Base-by-base conservation (phyloP, 1,140 invertebrate species). In the Solenopsis fugax region DNA sequence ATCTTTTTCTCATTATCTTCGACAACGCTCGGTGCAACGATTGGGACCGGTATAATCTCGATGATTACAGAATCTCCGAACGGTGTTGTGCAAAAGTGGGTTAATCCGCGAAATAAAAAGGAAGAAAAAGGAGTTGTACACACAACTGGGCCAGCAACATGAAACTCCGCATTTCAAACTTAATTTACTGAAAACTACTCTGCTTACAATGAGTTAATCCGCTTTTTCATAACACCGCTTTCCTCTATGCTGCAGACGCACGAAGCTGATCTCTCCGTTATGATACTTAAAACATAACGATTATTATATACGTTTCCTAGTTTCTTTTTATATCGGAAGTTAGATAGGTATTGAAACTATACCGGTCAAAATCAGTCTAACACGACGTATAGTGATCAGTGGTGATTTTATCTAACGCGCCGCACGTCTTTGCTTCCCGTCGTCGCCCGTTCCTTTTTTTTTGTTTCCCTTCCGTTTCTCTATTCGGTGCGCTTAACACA, bases 381-480 rank as follows among this genome's bases (percentile, higher is more conserved):
- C 48, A 13, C 18, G 10, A 34, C n/a, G 67, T 73, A 60, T 76
- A 82, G 64, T n/a, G 34, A 88, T 81, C 67, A 41, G 48, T 69
- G 60, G 18, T 21, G 34, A 64, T 58, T 76, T 86, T 54, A 60
- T 50, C 65, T 87, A 89, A 77, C 65, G 72, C 77, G 88, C 54
- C 60, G 45, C 64, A 78, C 45, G 54, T 82, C 54, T 73, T 72
- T 21, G 77, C 29, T 89, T 89, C 88, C 88, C 64, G 88, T 87
- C 86, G 58, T 87, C 89, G 89, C 85, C 73, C 82, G 88, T 73
- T 72, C 73, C 71, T 87, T 87, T 71, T 81, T 76, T 89, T 89
- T 81, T 81, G 45, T 78, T 54, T 37, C 69, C 84, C 72, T 89
- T 90, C 86, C 88, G 88, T 90, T 89, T 85, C 88, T 60, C 41